Evolutionary conservation across 2,113 vertebrate genomes (phyloP), one percentile per base, ranked within the genome.

Genomic region (Machaerirhynchus nigripectus): DNA sequence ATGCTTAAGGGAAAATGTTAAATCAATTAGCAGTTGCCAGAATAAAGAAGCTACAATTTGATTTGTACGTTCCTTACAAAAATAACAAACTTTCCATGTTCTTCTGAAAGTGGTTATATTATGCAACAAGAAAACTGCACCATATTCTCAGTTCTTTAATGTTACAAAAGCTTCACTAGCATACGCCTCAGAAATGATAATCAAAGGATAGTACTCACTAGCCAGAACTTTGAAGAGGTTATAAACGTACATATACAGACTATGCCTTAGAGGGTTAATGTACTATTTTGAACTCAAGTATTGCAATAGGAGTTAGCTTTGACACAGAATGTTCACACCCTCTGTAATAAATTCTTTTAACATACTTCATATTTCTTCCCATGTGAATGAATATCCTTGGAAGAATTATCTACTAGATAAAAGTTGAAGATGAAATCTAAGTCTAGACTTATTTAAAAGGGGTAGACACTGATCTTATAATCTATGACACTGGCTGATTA

Each of bases 1-100:
- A 96, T 94, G 94, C 77, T 91, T 91, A 84, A 87, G 59, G 46
- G 70, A 95, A 97, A 96, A 96, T 94, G 96, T 95, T 96, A 97
- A 94, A 96, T 97, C 94, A 97, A 96, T 96, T 96, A 97, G 91
- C 81, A 91, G 68, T 91, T 93, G 57, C 84, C 83, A 87, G 84
- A 95, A 93, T 91, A 95, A 92, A 93, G 87, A 89, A 84, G 55
- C 19, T 89, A 69, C 53, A 79, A 93, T 87, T 82, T 87, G 28
- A 82, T 76, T 53, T 83, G 7, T 10, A 95, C 93, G 57, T 95
- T 95, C 31, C 81, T 71, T 69, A 76, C 86, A 93, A 95, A 95
- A 89, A 68, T 15, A 69, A 33, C 37, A 78, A 91, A 93, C 40
- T 85, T 84, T 16, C 59, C 49, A 73, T 44, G 57, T 89, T 89